Conservation (phyloP, 53 echinoderm and acorn worm species). For the Antedon mediterranea region DNA sequence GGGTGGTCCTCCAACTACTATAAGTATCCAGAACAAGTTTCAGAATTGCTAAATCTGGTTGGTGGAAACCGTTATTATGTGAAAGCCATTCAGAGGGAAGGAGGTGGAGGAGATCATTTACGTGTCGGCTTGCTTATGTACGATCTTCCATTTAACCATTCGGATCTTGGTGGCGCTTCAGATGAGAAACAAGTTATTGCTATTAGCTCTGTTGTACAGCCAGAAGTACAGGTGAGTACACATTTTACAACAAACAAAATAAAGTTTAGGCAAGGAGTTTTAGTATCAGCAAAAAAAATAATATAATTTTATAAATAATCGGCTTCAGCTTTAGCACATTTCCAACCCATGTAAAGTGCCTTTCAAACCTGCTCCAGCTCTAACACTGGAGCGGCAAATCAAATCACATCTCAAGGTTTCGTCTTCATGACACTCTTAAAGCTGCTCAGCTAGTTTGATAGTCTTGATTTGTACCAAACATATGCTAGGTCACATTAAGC, state of each 20-base stretch:
- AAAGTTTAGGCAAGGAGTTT: too few relatives aligned
- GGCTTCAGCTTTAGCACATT: too few relatives aligned
- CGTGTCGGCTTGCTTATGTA: constrained; percentile 34
- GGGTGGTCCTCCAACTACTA: neutral
- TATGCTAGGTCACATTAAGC: neutral
- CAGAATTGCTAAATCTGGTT: neutral
- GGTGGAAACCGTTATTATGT: constrained; percentile 12
- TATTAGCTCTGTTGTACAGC: constrained; percentile 5
- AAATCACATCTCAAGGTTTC: too few relatives aligned
- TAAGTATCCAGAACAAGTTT: constrained; percentile 1
- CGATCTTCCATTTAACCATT: constrained; percentile 17
- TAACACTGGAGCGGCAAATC: too few relatives aligned
- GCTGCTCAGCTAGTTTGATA: too few relatives aligned
- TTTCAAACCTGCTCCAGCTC: too few relatives aligned
- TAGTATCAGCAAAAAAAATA: too few relatives aligned
- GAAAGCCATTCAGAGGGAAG: neutral
- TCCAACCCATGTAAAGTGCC: too few relatives aligned
- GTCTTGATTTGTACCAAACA: too few relatives aligned
- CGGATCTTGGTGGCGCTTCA: constrained; percentile 4
- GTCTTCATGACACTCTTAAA: too few relatives aligned
- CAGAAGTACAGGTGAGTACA: constrained; percentile 41
- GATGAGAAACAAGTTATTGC: constrained; percentile 36
- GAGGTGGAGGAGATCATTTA: constrained; percentile 10
- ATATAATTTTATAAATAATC: too few relatives aligned
- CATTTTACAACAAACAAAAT: too few relatives aligned